Evolutionary conservation across 2,797 vertebrate genomes (phyloP), one percentile per base, ranked within the genome.

Genomic region (Tokudaia muenninki): DNA sequence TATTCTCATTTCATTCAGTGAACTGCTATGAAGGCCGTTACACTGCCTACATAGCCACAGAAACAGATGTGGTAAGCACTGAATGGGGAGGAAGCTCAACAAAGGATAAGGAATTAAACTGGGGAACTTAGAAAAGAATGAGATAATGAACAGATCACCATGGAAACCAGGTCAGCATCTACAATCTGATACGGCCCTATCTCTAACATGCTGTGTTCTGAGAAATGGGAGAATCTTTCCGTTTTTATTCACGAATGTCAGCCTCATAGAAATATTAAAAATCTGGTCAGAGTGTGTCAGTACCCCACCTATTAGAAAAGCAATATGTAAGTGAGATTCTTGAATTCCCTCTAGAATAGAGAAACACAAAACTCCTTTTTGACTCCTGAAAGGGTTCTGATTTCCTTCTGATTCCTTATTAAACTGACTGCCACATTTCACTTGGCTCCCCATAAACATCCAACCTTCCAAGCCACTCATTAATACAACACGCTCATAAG

Each of bases 51-150:
- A 21, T 70, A 98, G 98, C 97, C 98, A 95, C 96, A 97, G 90
- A 96, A 97, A 92, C 93, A 97, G 97, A 88, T 89, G 92, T 91
- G 97, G 95, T 95, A 97, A 98, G 97, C 61, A 94, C 96, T 98
- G 97, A 97, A 98, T 98, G 97, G 98, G 96, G 93, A 95, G 95
- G 97, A 98, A 93, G 98, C 98, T 95, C 97, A 98, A 97, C 92
- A 98, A 97, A 83, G 96, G 90, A 98, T 94, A 97, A 96, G 97
- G 92, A 95, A 97, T 98, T 98, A 97, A 98, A 98, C 57, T 96
- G 92, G 96, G 93, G 97, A 97, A 98, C 94, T 94, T 92, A 88
- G 91, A 83, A 96, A 94, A 98, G 89, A 98, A 97, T 96, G 57
- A 94, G 95, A 93, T 96, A 93, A 98, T 97, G 90, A 98, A 96